phyloP scores from a whole-genome alignment of 2,113 vertebrate species.

The Salvelinus fontinalis region DNA sequence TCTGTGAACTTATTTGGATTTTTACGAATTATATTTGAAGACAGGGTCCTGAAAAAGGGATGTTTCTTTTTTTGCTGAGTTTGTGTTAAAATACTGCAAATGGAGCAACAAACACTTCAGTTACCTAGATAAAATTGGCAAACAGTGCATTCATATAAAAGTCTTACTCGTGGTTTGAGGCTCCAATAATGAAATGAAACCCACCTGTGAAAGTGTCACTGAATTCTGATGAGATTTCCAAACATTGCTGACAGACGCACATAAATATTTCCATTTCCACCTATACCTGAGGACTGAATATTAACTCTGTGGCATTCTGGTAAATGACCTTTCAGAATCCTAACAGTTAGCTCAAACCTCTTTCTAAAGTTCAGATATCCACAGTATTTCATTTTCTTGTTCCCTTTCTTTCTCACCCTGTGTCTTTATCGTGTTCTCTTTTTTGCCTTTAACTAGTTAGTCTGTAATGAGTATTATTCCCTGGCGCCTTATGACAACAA shows the following conservation, averaged over 20 bases:
- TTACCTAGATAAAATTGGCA: slow-evolving; percentile 31
- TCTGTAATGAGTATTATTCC: not conserved
- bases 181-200: slow-evolving; percentile 22
- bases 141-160: not conserved
- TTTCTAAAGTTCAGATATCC: not conserved
- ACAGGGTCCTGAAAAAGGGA: no score
- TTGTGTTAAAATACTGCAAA: slow-evolving; percentile 19
- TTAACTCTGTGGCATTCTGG: slow-evolving; percentile 11
- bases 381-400: not conserved
- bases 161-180: slow-evolving; percentile 17
- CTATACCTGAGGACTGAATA: slow-evolving; percentile 9
- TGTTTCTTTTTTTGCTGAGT: no score
- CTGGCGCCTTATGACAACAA: not conserved
- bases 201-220: slow-evolving; percentile 17
- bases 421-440: not conserved
- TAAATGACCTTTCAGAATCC: slow-evolving; percentile 20
- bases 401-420: not conserved
- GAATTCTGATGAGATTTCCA: slow-evolving; percentile 4
- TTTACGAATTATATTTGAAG: no score
- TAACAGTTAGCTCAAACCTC: not conserved
- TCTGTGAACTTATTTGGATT: no score
- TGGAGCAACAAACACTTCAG: slow-evolving; percentile 10
- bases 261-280: not conserved
- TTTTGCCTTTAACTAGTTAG: not conserved
- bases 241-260: slow-evolving; percentile 12